A percentile compares a stretch with the other conserved stretches of the same genome.
phyloP scores from a whole-genome alignment of 1,140 invertebrate genomes.

The Gryon sp. region DNA sequence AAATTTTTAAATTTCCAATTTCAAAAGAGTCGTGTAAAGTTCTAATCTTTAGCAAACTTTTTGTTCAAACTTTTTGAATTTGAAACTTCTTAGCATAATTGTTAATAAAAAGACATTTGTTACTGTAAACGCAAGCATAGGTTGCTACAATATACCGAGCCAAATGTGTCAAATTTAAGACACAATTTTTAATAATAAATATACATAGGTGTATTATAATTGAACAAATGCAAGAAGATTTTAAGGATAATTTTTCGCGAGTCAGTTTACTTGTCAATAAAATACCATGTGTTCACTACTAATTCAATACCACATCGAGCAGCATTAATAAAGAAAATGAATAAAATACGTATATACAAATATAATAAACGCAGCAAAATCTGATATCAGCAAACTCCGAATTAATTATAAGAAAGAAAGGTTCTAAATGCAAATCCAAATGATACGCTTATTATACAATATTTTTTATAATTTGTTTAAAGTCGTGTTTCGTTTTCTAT shows the following conservation, averaged over 20 bases:
- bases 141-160: constrained; percentile 23
- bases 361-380: constrained; percentile 58
- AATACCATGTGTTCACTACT: constrained; percentile 63
- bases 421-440: constrained; percentile 66
- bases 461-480: constrained; percentile 55
- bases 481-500: constrained; percentile 53
- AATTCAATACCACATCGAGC: constrained; percentile 63
- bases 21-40: too few species aligned
- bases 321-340: constrained; percentile 63
- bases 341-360: constrained; percentile 59
- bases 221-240: background rate
- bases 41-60: too few species aligned
- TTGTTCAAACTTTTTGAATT: too few species aligned
- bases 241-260: background rate
- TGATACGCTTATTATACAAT: constrained; percentile 63
- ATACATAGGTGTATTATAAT: background rate
- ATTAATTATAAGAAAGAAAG: constrained; percentile 65
- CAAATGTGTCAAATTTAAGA: constrained; percentile 15
- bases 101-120: too few species aligned
- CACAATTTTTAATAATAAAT: background rate
- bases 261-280: constrained; percentile 60
- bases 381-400: constrained; percentile 64
- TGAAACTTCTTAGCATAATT: too few species aligned
- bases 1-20: too few species aligned
- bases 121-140: too few species aligned